These are phyloP conservation scores for Subanguina moxae DNA, from an alignment of 1,140 invertebrate genomes.

Conservation along the genomic window DNA sequence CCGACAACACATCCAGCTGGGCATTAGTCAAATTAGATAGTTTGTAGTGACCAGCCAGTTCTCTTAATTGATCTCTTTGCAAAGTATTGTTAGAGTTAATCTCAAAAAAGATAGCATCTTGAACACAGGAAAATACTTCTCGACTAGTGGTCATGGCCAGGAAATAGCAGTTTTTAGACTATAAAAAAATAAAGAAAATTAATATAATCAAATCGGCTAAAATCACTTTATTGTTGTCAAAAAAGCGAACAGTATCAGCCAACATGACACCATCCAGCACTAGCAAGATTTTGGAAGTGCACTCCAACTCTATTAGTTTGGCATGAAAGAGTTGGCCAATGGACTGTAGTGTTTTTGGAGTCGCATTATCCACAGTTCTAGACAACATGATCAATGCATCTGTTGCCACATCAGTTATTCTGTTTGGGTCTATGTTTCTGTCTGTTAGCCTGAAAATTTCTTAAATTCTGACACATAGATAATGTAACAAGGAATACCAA, in stretches of 20 bases:
- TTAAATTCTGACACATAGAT: too few species aligned
- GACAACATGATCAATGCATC: constrained; percentile 11
- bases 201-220: not conserved
- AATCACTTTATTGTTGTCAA: constrained; percentile 11
- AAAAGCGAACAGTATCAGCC: constrained; percentile 19
- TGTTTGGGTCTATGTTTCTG: not conserved
- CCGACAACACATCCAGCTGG: not conserved
- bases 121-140: constrained; percentile 10
- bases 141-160: constrained; percentile 2
- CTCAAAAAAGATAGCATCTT: not conserved
- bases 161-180: constrained; percentile 10
- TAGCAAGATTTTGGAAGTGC: not conserved
- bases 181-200: not conserved
- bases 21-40: not conserved
- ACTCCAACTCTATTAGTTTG: constrained; percentile 5
- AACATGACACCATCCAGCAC: constrained; percentile 13
- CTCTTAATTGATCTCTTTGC: not conserved
- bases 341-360: not conserved
- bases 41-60: not conserved
- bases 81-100: not conserved
- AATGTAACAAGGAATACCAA: too few species aligned
- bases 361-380: not conserved
- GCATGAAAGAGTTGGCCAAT: constrained; percentile 5
- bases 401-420: not conserved
- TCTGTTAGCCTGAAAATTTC: constrained; percentile 16